Conservation (phyloP, 2,113 vertebrate genomes). For the Odobenus rosmarus region DNA sequence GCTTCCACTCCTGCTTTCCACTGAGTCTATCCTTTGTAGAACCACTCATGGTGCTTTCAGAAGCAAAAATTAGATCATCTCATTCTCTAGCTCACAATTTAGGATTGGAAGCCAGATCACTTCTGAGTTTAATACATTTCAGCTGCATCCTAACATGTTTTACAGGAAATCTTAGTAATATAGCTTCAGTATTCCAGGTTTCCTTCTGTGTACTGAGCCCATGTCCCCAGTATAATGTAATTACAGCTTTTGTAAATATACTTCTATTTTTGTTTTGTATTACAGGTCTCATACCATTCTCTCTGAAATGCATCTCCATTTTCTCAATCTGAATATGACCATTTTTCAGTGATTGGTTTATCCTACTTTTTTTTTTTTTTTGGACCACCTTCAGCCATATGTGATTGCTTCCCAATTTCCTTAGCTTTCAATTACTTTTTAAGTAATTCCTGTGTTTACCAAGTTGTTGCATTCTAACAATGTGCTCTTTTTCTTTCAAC, state of each 20-base stretch:
- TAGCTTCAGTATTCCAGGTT: neutral
- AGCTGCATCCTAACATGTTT: neutral
- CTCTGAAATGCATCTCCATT: neutral
- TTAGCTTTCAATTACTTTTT: neutral
- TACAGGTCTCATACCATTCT: neutral
- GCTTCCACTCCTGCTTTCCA: neutral
- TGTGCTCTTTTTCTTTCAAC: neutral
- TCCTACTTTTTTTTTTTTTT: neutral
- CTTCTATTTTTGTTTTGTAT: neutral
- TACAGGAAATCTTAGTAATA: neutral
- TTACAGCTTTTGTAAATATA: neutral
- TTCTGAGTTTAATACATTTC: neutral
- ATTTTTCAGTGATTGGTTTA: neutral
- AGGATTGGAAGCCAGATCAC: neutral
- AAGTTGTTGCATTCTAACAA: neutral
- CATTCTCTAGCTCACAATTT: neutral
- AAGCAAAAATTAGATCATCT: neutral
- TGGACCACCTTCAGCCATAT: neutral
- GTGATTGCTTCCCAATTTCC: neutral
- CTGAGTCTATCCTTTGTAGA: neutral
- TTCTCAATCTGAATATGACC: neutral
- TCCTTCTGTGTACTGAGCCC: neutral
- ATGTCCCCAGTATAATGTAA: neutral
- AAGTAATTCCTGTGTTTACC: neutral
- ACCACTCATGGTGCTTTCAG: neutral